Conservation (phyloP, 2,797 vertebrate genomes). For the Chaetodon trifasciatus region DNA sequence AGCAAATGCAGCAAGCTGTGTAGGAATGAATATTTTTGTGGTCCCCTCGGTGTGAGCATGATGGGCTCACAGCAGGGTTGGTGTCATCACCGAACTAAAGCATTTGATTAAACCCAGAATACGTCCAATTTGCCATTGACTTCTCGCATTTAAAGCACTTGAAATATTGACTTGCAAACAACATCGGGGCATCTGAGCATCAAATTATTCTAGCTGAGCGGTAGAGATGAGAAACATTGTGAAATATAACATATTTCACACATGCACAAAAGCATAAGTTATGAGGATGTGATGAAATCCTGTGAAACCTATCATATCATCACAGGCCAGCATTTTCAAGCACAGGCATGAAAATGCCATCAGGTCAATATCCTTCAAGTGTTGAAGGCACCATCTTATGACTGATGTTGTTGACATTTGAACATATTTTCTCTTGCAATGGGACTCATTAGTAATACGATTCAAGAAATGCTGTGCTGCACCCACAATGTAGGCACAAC, state of each 20-base stretch:
- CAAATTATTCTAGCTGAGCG: constrained; percentile 39
- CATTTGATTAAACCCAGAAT: constrained; percentile 61
- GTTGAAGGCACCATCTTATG: constrained; percentile 21
- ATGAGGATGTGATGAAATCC: constrained; percentile 64
- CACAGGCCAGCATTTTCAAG: constrained; percentile 21
- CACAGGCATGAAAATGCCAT: constrained; percentile 40
- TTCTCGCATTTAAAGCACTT: constrained; percentile 46
- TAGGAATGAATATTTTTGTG: constrained; percentile 64
- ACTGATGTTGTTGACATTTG: constrained; percentile 53
- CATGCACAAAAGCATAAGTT: constrained; percentile 47
- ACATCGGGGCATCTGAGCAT: constrained; percentile 11
- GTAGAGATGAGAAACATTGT: constrained; percentile 47
- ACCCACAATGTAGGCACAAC: constrained; percentile 18
- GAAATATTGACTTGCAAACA: constrained; percentile 64
- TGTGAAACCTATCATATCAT: constrained; percentile 53
- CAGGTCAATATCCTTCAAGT: constrained; percentile 41
- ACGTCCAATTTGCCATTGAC: constrained; percentile 54
- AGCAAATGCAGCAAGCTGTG: constrained; percentile 64
- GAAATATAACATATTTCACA: constrained; percentile 51
- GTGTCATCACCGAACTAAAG: constrained; percentile 50
- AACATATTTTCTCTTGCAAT: constrained; percentile 32
- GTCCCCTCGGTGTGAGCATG: constrained; percentile 18
- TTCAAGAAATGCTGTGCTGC: constrained; percentile 21
- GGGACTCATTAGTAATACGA: constrained; percentile 32
- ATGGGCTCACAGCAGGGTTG: constrained; percentile 38